These are phyloP conservation scores for Hycleus cichorii DNA, from an alignment of 1,140 invertebrate species.

Conservation along the genomic window DNA sequence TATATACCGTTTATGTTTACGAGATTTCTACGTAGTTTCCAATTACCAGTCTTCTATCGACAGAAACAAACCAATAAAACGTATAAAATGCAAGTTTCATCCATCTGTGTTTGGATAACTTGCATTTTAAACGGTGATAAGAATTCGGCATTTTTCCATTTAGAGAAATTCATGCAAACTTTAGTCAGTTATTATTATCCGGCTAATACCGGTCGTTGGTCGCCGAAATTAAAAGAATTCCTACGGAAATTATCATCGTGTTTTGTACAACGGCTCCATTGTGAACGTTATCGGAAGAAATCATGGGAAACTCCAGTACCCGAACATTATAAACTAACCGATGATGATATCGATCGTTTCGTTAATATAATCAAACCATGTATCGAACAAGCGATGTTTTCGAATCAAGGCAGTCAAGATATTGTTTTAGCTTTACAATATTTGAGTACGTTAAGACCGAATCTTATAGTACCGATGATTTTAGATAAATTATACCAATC, in stretches of 20 bases:
- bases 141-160: constrained; percentile 59
- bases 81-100: constrained; percentile 49
- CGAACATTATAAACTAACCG: constrained; percentile 62
- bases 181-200: constrained; percentile 86
- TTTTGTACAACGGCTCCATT: constrained; percentile 55
- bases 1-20: constrained; percentile 77
- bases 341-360: constrained; percentile 76
- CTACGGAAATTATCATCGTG: constrained; percentile 51
- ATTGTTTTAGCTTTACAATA: constrained; percentile 63
- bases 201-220: constrained; percentile 78
- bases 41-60: constrained; percentile 73
- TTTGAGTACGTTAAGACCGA: constrained; percentile 71
- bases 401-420: constrained; percentile 57
- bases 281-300: constrained; percentile 54
- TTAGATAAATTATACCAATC: constrained; percentile 72
- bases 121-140: constrained; percentile 50
- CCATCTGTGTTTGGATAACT: constrained; percentile 64
- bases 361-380: constrained; percentile 51
- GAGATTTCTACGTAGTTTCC: constrained; percentile 65
- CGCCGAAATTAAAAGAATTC: constrained; percentile 54
- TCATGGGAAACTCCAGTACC: constrained; percentile 65
- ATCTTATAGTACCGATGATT: constrained; percentile 73
- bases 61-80: constrained; percentile 39
- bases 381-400: constrained; percentile 62
- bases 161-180: constrained; percentile 74